These are phyloP conservation scores for Hippasteria phrygiana DNA, from an alignment of 53 echinoderm and acorn worm genomes.

Conservation along the genomic window DNA sequence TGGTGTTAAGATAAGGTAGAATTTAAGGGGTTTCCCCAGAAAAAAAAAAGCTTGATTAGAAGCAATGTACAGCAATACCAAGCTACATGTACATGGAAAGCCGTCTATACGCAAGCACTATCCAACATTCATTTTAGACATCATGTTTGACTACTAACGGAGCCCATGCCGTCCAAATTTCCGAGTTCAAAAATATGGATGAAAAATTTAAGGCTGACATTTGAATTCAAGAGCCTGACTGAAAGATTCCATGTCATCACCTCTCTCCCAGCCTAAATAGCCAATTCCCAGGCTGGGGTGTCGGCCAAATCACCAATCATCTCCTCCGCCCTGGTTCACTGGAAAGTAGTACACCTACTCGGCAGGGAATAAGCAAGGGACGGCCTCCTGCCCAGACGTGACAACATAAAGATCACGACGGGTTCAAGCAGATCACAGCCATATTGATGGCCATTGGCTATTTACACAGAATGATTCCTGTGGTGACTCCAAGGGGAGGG, in stretches of 20 bases:
- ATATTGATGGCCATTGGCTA: constrained; percentile 22
- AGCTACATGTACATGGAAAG: no score
- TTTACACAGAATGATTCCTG: constrained; percentile 6
- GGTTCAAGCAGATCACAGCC: neutral
- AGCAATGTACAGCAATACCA: no score
- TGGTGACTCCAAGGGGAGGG: neutral
- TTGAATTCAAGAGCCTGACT: constrained; percentile 1
- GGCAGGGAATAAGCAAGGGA: neutral
- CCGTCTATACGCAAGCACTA: neutral
- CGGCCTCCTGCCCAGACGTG: constrained; percentile 31
- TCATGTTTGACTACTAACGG: neutral
- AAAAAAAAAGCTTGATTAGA: no score
- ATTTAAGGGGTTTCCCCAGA: no score
- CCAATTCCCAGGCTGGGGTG: constrained; percentile 30
- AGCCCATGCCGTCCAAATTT: constrained; percentile 23
- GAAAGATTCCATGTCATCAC: constrained; percentile 47
- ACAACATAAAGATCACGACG: constrained; percentile 31
- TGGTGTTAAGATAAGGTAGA: no score
- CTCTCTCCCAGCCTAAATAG: neutral
- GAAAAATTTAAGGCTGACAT: constrained; percentile 5
- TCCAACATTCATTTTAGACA: neutral
- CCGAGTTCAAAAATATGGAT: neutral
- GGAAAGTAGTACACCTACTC: neutral
- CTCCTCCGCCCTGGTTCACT: neutral
- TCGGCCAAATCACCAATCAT: constrained; percentile 1